These are phyloP conservation scores for Psephotus haematonotus DNA, from an alignment of 2,113 vertebrate species.

Conservation along the genomic window DNA sequence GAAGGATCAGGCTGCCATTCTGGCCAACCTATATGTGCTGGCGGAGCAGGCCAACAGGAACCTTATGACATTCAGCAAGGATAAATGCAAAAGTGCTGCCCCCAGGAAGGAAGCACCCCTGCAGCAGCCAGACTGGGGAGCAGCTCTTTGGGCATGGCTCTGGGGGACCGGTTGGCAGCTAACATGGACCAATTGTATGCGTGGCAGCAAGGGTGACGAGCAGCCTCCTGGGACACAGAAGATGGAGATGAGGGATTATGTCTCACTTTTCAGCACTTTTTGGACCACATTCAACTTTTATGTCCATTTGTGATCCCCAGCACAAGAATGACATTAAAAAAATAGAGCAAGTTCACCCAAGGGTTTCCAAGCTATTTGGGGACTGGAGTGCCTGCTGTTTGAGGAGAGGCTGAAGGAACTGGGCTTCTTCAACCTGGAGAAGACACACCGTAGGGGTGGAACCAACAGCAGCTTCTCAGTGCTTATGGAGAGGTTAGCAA, in stretches of 20 bases:
- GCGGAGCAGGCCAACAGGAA: neutral
- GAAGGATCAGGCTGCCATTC: neutral
- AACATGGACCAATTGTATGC: neutral
- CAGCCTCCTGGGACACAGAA: neutral
- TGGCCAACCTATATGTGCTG: neutral
- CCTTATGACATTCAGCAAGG: neutral
- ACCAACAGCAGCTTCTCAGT: neutral
- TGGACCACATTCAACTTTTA: neutral
- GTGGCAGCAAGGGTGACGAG: neutral
- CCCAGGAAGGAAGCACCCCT: neutral
- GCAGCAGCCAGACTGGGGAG: neutral
- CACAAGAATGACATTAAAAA: neutral
- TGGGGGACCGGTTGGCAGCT: neutral
- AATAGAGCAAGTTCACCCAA: neutral
- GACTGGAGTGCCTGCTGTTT: neutral
- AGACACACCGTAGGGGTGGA: rapidly evolving
- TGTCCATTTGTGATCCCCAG: neutral
- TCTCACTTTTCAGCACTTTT: neutral
- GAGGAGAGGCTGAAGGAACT: neutral
- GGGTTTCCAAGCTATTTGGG: neutral
- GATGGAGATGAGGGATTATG: neutral
- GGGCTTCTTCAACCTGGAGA: neutral
- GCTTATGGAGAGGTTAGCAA: neutral
- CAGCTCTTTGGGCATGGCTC: neutral
- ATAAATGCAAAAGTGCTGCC: neutral